These are phyloP conservation scores for Melieria omissa DNA, from an alignment of 2,888 invertebrate genomes.

Conservation along the genomic window DNA sequence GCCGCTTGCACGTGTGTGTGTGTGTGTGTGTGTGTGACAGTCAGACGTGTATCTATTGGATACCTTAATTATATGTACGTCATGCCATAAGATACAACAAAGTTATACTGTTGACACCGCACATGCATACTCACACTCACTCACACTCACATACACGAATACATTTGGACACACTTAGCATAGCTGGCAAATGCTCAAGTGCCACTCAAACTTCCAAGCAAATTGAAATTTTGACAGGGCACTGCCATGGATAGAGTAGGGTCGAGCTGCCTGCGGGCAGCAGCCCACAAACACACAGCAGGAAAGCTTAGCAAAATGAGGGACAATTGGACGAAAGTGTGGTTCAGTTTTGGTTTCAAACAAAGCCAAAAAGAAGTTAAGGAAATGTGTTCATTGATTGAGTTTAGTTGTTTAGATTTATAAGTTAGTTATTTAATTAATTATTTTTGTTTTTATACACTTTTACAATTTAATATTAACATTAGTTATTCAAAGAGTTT, in stretches of 20 bases:
- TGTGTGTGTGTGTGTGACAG: constrained; percentile 16
- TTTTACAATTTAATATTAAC: too few species aligned
- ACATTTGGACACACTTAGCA: not conserved
- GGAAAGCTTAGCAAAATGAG: too few species aligned
- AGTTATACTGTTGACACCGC: not conserved
- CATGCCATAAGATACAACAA: not conserved
- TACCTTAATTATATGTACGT: not conserved
- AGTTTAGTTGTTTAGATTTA: too few species aligned
- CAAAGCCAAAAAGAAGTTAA: not conserved
- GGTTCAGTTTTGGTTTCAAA: too few species aligned
- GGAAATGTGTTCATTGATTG: not conserved
- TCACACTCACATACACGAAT: not conserved
- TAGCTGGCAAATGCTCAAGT: not conserved
- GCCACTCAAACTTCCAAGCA: not conserved
- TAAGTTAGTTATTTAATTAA: too few species aligned
- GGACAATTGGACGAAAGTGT: too few species aligned
- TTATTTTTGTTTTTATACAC: too few species aligned
- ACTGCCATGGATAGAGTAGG: not conserved
- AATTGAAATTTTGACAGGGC: not conserved
- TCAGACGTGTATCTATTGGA: constrained; percentile 6
- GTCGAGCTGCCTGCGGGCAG: too few species aligned
- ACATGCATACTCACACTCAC: not conserved
- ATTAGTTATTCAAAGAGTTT: too few species aligned
- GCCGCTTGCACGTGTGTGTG: constrained; percentile 16
- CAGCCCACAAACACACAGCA: too few species aligned